These are phyloP conservation scores for Tipula unca DNA, from an alignment of 2,888 invertebrate genomes.

Conservation along the genomic window DNA sequence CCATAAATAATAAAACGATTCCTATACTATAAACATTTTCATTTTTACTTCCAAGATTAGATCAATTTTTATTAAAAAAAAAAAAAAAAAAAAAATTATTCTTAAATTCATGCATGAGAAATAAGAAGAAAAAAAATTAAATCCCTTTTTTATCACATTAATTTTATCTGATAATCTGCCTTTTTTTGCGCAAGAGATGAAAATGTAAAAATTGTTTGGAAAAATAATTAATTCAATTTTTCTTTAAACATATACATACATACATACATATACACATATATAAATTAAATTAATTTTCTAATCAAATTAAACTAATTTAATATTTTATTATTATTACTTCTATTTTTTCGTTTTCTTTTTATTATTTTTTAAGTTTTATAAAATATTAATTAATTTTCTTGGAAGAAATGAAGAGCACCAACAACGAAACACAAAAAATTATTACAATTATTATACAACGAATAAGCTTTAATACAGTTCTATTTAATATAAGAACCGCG, in stretches of 20 bases:
- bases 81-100: not conserved
- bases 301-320: conserved; percentile 14
- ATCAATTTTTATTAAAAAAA: not conserved
- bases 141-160: conserved; percentile 14
- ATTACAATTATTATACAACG: not conserved
- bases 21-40: not conserved
- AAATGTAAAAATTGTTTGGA: not conserved
- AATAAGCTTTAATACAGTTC: not conserved
- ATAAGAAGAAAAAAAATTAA: not conserved
- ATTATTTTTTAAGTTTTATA: not conserved
- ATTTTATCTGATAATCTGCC: conserved; percentile 14
- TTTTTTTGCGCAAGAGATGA: not conserved
- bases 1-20: not conserved
- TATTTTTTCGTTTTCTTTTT: not conserved
- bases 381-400: conserved; percentile 8
- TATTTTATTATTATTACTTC: not conserved
- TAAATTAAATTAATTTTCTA: conserved; percentile 14
- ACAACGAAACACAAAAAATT: not conserved
- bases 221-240: not conserved
- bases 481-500: not conserved
- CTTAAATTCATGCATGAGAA: not conserved
- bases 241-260: not conserved
- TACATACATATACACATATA: not conserved
- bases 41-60: conserved; percentile 8
- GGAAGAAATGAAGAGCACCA: not conserved